Percentiles rank a stretch among this genome's conserved stretches.
phyloP scores from a whole-genome alignment of 2,888 invertebrate species.

The Drosophila testacea region DNA sequence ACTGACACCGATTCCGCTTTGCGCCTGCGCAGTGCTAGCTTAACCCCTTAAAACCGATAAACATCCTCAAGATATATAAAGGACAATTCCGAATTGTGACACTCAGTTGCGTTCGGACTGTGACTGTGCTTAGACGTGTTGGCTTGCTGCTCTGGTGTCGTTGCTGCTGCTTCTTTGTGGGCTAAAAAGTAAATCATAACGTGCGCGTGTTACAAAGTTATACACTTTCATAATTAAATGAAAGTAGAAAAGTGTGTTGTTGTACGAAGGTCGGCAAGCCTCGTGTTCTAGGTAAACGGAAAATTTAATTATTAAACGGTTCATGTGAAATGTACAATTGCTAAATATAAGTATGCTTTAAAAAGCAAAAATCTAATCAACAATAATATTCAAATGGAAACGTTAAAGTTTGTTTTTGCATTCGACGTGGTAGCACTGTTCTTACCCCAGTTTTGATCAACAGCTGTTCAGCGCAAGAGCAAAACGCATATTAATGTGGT shows the following conservation, averaged over 20 bases:
- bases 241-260: slow-evolving; percentile 27
- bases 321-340: slow-evolving; percentile 17
- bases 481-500: slow-evolving; percentile 14
- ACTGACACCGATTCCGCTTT: slow-evolving; percentile 72
- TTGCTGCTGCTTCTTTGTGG: slow-evolving; percentile 28
- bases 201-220: slow-evolving; percentile 65
- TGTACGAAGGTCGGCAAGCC: slow-evolving; percentile 39
- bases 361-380: not conserved
- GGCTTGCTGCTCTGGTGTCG: slow-evolving; percentile 1
- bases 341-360: not conserved
- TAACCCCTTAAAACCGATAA: slow-evolving; percentile 41
- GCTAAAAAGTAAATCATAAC: slow-evolving; percentile 35
- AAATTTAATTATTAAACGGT: slow-evolving; percentile 22
- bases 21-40: slow-evolving; percentile 62
- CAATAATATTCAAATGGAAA: slow-evolving; percentile 13
- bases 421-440: slow-evolving; percentile 54
- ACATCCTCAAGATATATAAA: slow-evolving; percentile 51
- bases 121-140: slow-evolving; percentile 55
- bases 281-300: slow-evolving; percentile 35
- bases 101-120: slow-evolving; percentile 71
- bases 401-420: slow-evolving; percentile 3
- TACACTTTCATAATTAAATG: slow-evolving; percentile 52
- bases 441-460: slow-evolving; percentile 66
- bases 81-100: slow-evolving; percentile 53
- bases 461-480: slow-evolving; percentile 52